Evolutionary conservation across 2,888 invertebrate species (phyloP).

Genomic region (Nematopogon swammerdamellus): DNA sequence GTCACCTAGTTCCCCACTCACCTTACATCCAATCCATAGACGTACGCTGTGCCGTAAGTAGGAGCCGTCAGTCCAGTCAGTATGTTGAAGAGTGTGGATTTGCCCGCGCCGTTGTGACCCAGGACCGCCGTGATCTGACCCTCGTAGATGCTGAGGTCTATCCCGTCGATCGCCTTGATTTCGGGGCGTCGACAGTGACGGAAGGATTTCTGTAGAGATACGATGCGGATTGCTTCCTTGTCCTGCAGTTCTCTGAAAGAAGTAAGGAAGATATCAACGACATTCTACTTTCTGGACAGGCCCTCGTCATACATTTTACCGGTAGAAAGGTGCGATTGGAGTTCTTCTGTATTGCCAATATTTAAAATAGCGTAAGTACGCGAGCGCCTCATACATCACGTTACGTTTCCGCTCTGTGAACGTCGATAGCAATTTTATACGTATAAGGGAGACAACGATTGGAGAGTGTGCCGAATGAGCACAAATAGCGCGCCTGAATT

Average conservation of each 20-base stretch:
- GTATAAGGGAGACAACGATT: no score
- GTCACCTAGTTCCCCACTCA: slow-evolving; percentile 26
- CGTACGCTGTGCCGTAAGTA: slow-evolving; percentile 68
- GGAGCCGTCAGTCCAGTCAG: slow-evolving; percentile 77
- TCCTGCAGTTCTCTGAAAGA: slow-evolving; percentile 61
- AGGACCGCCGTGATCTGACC: slow-evolving; percentile 82
- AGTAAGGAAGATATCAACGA: neutral
- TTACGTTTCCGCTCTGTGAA: no score
- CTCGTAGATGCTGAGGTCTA: slow-evolving; percentile 79
- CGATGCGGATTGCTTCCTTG: slow-evolving; percentile 71
- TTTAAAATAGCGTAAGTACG: no score
- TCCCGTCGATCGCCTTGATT: slow-evolving; percentile 71
- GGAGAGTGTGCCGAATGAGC: no score
- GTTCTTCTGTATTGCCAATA: no score
- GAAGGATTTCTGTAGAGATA: slow-evolving; percentile 70
- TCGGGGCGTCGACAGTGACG: slow-evolving; percentile 65
- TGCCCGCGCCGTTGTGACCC: slow-evolving; percentile 86
- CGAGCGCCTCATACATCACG: no score
- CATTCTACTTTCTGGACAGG: no score
- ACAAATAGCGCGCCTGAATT: no score
- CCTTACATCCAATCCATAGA: slow-evolving; percentile 74
- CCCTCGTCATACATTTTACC: no score
- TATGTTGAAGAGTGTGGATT: slow-evolving; percentile 83
- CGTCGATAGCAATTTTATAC: no score
- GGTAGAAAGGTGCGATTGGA: no score